Base-by-base conservation (phyloP, 2,888 invertebrate species). In the Cantharis flavilabris region DNA sequence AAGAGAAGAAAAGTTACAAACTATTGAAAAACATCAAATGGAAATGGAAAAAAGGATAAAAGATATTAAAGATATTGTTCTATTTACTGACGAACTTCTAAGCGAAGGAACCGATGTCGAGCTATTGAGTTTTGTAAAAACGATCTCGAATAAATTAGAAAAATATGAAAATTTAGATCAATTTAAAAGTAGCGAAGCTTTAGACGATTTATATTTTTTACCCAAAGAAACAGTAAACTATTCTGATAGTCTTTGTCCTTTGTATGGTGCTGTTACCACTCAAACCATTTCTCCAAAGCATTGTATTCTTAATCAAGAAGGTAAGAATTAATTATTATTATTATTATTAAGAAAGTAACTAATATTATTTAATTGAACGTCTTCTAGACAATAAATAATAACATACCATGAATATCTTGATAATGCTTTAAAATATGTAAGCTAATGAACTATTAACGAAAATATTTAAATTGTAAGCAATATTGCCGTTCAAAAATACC, bases 81-180 rank as follows among this genome's bases (percentile, higher is more conserved):
- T 89, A 33, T 94, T 94, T 82, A 90, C 93, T 76, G 93, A 94
- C 76, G 93, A 93, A 85, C 84, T 84, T 62, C 87, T 93, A 16
- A 87, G 90, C 0, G 91, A 92, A 82, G 94, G 93, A 0, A 92
- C 92, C 1, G 93, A 94, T 82, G 92, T 93, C 16, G 95, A 95
- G 88, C 90, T 95, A 30, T 89, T 95, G 0, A 92, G 92, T 14
- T 91, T 94, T 74, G 91, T 92, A 73, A 91, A 90, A 18, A 90
- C 93, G 0, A 90, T 94, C 3, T 87, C 94, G 3, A 91, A 91
- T 9, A 91, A 94, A 69, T 89, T 95, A 80, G 93, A 94, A 83
- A 89, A 89, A 78, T 93, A 89, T 85, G 89, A 91, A 16, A 91
- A 91, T 82, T 89, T 91, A 33, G 90, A 89, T 80, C 86, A 89